Conservation (phyloP, 2,113 vertebrate genomes). For the Melanerpes formicivorus region DNA sequence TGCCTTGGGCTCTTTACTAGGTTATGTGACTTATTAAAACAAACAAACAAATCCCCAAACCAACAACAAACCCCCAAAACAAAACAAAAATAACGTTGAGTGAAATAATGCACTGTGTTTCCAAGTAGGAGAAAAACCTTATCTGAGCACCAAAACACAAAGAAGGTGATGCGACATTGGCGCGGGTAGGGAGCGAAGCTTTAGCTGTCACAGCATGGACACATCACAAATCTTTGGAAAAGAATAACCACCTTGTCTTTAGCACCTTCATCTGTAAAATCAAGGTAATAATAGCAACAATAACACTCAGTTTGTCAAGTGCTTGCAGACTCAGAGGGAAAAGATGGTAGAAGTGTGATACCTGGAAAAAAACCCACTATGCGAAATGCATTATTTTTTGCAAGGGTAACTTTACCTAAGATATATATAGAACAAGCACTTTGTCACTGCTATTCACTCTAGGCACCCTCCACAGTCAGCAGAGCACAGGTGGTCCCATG, state of each 20-base stretch:
- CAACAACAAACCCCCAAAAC: neutral
- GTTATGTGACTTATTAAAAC: neutral
- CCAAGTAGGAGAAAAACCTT: constrained; percentile 6
- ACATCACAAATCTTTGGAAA: neutral
- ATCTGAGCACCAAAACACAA: neutral
- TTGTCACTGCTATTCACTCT: neutral
- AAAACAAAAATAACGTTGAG: neutral
- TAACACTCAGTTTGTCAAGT: neutral
- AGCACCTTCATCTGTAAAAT: neutral
- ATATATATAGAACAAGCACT: neutral
- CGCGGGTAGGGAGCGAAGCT: neutral
- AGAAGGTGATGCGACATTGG: neutral
- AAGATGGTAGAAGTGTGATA: neutral
- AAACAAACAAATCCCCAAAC: neutral
- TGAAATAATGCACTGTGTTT: neutral
- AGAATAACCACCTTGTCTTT: neutral
- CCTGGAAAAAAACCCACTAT: neutral
- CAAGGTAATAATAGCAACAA: neutral
- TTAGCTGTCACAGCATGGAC: neutral
- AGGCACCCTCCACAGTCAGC: neutral
- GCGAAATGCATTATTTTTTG: neutral
- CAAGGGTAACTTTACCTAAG: neutral
- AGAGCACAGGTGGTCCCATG: neutral
- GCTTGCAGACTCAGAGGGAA: neutral
- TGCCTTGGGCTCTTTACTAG: neutral